A percentile compares a stretch with the other conserved stretches of the same genome.
These are phyloP conservation scores for Cylas formicarius DNA, from an alignment of 1,140 invertebrate genomes.

Conservation along the genomic window DNA sequence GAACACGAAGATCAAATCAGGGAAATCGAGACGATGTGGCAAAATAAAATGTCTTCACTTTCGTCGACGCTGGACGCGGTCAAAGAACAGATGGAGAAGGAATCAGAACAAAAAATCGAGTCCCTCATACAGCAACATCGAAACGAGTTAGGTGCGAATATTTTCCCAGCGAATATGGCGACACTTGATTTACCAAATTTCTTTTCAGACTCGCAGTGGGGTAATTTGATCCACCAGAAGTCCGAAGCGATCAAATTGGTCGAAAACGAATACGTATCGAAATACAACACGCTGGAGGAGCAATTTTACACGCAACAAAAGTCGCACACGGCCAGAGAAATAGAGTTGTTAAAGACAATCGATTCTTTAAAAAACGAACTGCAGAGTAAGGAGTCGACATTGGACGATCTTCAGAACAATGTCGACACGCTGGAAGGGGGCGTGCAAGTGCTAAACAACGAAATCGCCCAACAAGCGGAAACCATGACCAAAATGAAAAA, in stretches of 20 bases:
- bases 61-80: constrained; percentile 43
- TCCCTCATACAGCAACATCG: constrained; percentile 41
- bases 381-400: constrained; percentile 35
- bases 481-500: constrained; percentile 28
- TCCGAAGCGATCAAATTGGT: constrained; percentile 46
- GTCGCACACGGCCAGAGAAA: constrained; percentile 35
- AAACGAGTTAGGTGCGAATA: constrained; percentile 41
- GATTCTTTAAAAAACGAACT: constrained; percentile 39
- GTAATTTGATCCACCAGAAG: constrained; percentile 48
- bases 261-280: constrained; percentile 46
- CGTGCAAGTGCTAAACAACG: constrained; percentile 40
- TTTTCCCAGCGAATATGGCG: not conserved
- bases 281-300: constrained; percentile 45
- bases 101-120: constrained; percentile 42
- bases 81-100: constrained; percentile 45
- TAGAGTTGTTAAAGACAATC: constrained; percentile 40
- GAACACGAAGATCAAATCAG: constrained; percentile 40
- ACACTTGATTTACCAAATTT: not conserved
- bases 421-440: constrained; percentile 41
- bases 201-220: constrained; percentile 46
- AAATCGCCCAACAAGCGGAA: constrained; percentile 36
- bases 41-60: constrained; percentile 39
- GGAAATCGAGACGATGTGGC: constrained; percentile 40
- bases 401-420: constrained; percentile 41
- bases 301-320: constrained; percentile 40